Conservation (phyloP, 1,140 invertebrate species). For the Andricus grossulariae region DNA sequence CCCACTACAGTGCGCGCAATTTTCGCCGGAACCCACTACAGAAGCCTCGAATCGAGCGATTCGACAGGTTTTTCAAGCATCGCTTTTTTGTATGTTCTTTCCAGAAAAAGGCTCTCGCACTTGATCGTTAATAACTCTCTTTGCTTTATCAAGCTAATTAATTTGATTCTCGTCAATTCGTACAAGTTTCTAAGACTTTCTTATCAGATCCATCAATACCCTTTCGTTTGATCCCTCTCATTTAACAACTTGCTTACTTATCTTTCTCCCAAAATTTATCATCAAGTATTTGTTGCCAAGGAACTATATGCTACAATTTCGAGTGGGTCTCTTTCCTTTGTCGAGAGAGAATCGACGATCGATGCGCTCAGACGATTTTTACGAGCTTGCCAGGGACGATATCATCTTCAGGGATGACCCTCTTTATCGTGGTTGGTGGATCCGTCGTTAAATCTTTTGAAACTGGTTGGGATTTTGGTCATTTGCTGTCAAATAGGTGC, state of each 20-base stretch:
- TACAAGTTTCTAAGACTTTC: too few species aligned
- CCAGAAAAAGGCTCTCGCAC: constrained; percentile 25
- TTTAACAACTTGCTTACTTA: not conserved
- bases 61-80: constrained; percentile 31
- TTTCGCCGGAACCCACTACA: constrained; percentile 34
- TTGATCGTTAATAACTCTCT: constrained; percentile 28
- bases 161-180: too few species aligned
- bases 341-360: constrained; percentile 28
- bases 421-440: not conserved
- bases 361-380: constrained; percentile 29
- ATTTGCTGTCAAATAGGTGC: not conserved
- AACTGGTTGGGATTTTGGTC: not conserved
- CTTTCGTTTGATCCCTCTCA: not conserved
- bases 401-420: constrained; percentile 27
- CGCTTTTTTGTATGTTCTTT: constrained; percentile 6
- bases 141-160: not conserved
- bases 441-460: not conserved
- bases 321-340: constrained; percentile 25
- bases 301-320: constrained; percentile 1
- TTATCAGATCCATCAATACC: constrained; percentile 1
- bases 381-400: constrained; percentile 20
- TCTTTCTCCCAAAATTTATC: not conserved
- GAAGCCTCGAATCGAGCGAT: constrained; percentile 17
- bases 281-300: too few species aligned
- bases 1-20: constrained; percentile 35